Evolutionary conservation across 2,797 vertebrate genomes (phyloP).

Genomic region (Mormyrus hasselquistii): DNA sequence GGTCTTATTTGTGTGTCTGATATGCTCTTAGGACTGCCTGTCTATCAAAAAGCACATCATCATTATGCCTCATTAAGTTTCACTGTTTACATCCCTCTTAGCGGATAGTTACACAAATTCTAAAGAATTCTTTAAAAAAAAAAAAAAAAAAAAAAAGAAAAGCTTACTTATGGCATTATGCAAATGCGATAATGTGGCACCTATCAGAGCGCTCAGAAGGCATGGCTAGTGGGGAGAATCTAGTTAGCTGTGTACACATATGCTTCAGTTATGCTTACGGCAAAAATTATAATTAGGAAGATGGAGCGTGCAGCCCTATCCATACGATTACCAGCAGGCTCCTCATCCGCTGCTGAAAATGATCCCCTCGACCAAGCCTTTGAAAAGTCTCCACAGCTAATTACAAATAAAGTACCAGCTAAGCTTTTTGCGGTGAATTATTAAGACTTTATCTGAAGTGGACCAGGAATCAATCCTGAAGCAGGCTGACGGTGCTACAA

Average conservation of each 20-base stretch:
- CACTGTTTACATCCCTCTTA: not conserved
- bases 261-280: conserved; percentile 63
- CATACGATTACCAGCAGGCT: conserved; percentile 65
- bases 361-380: conserved; percentile 61
- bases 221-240: conserved; percentile 43
- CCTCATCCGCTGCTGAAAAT: conserved; percentile 74
- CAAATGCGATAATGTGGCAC: conserved; percentile 13
- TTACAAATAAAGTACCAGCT: conserved; percentile 83
- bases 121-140: conserved; percentile 1
- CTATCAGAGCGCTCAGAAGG: conserved; percentile 34
- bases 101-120: not conserved
- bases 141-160: not conserved
- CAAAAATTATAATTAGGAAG: conserved; percentile 69
- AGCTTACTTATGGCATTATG: conserved; percentile 22
- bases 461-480: conserved; percentile 64
- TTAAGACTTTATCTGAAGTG: conserved; percentile 77
- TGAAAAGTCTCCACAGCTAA: conserved; percentile 71
- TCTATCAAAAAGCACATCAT: not conserved
- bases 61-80: not conserved
- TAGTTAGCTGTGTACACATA: conserved; percentile 53
- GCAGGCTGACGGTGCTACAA: conserved; percentile 51
- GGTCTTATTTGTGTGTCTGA: not conserved
- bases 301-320: conserved; percentile 48
- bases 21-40: not conserved
- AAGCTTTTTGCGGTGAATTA: conserved; percentile 85